Evolutionary conservation across 2,888 invertebrate species (phyloP), one percentile per base, ranked within the genome.

Genomic region (Trissolcus japonicus): DNA sequence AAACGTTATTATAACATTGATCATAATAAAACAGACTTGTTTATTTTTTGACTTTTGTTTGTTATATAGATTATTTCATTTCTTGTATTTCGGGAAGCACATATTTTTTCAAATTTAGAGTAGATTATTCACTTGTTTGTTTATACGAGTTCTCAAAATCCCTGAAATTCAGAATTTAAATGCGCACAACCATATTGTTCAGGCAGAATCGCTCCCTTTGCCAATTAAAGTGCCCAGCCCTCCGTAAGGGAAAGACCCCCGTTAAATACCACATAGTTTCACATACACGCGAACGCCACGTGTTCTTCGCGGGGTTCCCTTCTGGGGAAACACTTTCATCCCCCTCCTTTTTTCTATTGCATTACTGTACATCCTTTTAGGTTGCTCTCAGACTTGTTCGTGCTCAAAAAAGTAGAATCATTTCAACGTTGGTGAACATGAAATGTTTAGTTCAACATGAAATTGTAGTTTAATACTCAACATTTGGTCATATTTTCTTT

Each of bases 301-400:
- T 65, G 63, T 53, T 43, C 53, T 35, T 11, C 35, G 43, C 53
- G 16, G n/a, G 25, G 59, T 35, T 54, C 63, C 51, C 54, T 72
- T 62, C 35, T 65, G 59, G 72, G 59, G 59, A 72, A 59, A 43
- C 7, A 56, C 50, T 62, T 54, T 53, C 50, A 59, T 54, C 19
- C 50, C 63, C 53, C 57, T 19, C 46, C 19, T 62, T 53, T 48
- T 72, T 57, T 54, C 63, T 65, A 63, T 65, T 63, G 63, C 72
- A 72, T 72, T 72, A 72, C 72, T 72, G 59, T 53, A 72, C 63
- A 76, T 76, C 51, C 62, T 76, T 76, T 69, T 62, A 6, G 51
- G 40, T 19, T 25, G 43, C 51, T 60, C 53, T 6, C 46, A 60
- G 46, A 60, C 67, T 53, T 43, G 29, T 17, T 25, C 48, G 16